phyloP scores from a whole-genome alignment of 2,113 vertebrate genomes.

The Odontophorus gujanensis region DNA sequence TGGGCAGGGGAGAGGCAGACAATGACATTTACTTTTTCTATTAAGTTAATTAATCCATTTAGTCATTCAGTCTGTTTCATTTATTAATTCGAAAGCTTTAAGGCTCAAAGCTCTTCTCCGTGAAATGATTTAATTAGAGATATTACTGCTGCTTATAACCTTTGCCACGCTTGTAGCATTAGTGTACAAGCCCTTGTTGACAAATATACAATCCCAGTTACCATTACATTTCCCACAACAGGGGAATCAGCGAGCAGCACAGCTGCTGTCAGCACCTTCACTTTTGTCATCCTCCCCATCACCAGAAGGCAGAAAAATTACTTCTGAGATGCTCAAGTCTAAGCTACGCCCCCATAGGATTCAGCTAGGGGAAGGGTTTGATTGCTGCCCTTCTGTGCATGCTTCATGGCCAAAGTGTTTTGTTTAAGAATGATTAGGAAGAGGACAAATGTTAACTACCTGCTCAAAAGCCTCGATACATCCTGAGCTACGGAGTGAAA shows the following conservation, averaged over 20 bases:
- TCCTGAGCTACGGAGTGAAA: background rate
- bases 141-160: background rate
- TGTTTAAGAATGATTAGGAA: background rate
- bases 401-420: background rate
- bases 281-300: background rate
- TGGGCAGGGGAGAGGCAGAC: background rate
- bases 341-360: background rate
- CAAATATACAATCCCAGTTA: background rate
- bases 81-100: background rate
- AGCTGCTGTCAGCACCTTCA: background rate
- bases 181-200: background rate
- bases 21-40: background rate
- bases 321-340: background rate
- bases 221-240: background rate
- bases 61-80: background rate
- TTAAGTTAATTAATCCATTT: background rate
- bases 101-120: background rate
- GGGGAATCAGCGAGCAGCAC: background rate
- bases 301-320: background rate
- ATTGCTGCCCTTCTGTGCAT: background rate
- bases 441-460: background rate
- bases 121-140: background rate
- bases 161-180: rapidly evolving
- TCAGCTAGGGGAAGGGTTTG: background rate
- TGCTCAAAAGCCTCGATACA: background rate